Evolutionary conservation across 2,797 vertebrate genomes (phyloP).

Genomic region (Botia kubotai): DNA sequence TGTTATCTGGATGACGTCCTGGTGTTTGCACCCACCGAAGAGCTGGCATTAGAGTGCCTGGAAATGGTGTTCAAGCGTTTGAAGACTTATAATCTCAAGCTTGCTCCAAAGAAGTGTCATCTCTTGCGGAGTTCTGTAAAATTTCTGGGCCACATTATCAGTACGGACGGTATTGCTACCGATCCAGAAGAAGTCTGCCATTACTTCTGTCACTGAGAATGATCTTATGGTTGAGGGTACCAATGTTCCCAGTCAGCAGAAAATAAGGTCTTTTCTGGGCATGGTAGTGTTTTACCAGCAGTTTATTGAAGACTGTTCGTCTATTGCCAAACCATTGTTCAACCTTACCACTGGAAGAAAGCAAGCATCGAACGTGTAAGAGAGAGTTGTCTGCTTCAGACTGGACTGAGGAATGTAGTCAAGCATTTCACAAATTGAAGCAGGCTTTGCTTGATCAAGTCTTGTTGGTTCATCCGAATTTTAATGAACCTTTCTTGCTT

Average conservation of each 20-base stretch:
- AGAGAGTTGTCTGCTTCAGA: not conserved
- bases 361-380: too few species aligned
- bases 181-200: not conserved
- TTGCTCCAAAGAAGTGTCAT: too few species aligned
- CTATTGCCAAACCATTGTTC: too few species aligned
- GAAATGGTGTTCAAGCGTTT: too few species aligned
- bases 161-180: too few species aligned
- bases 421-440: not conserved
- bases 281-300: conserved; percentile 9
- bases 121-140: too few species aligned
- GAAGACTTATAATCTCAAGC: too few species aligned
- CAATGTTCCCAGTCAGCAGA: not conserved
- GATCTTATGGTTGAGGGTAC: conserved; percentile 12
- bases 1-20: too few species aligned
- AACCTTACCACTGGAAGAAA: too few species aligned
- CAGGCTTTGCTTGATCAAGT: not conserved
- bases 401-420: conserved; percentile 19
- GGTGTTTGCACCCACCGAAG: too few species aligned
- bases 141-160: too few species aligned
- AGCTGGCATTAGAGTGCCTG: too few species aligned
- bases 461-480: conserved; percentile 14
- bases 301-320: not conserved
- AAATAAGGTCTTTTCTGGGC: conserved; percentile 1
- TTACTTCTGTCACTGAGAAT: not conserved
- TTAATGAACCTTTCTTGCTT: not conserved